These are phyloP conservation scores for Centropyge bicolor DNA, from an alignment of 2,797 vertebrate species.

Conservation along the genomic window DNA sequence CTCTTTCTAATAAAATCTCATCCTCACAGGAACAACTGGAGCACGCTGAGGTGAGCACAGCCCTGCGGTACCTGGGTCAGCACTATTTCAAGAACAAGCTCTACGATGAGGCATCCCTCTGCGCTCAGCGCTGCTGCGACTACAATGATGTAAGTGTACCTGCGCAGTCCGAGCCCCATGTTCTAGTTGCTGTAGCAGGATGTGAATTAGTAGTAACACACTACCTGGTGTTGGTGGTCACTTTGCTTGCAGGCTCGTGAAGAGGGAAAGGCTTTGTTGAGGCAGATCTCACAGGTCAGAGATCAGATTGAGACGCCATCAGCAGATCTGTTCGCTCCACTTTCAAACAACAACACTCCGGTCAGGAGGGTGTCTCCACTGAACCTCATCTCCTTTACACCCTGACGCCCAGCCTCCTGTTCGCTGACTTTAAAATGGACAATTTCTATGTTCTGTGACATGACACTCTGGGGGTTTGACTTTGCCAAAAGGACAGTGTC, in stretches of 20 bases:
- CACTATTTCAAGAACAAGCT: constrained; percentile 99
- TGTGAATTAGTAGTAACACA: background rate
- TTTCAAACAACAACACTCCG: constrained; percentile 95
- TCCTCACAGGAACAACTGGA: constrained; percentile 92
- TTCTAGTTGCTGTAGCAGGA: background rate
- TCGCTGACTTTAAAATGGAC: constrained; percentile 41
- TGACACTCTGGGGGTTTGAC: background rate
- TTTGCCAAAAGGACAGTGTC: constrained; percentile 18
- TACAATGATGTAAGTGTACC: constrained; percentile 94
- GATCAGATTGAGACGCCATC: constrained; percentile 93
- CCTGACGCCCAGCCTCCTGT: constrained; percentile 73
- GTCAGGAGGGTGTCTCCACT: constrained; percentile 94
- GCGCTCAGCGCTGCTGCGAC: constrained; percentile 97
- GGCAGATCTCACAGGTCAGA: constrained; percentile 96
- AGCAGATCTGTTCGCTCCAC: constrained; percentile 89
- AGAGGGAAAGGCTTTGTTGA: constrained; percentile 95
- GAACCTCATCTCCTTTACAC: constrained; percentile 95
- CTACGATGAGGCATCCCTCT: constrained; percentile 96
- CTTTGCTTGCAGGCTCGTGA: constrained; percentile 90
- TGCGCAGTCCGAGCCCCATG: background rate
- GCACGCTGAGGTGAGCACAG: constrained; percentile 96
- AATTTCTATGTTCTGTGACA: constrained; percentile 6
- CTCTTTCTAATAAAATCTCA: background rate
- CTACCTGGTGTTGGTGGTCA: constrained; percentile 4
- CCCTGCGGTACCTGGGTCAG: constrained; percentile 96